Evolutionary conservation across 2,797 vertebrate genomes (phyloP), one percentile per base, ranked within the genome.

Genomic region (Euphonia xanthogaster): DNA sequence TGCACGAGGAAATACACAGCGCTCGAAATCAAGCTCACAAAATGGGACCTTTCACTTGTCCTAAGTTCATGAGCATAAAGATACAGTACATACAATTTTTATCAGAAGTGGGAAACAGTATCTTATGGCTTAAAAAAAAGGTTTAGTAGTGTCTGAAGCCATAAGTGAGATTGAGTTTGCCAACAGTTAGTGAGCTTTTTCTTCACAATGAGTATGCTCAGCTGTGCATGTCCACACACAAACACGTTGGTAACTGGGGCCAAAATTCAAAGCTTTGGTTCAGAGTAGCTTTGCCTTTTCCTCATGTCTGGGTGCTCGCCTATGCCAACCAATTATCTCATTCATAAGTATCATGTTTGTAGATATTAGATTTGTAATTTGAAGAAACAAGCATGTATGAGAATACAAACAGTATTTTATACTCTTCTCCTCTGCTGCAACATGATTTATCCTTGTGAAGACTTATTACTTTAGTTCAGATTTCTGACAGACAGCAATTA

Each of bases 161-260:
- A 19, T 47, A 61, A 58, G 27, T 33, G 17, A 60, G 63, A 79
- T 0, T 8, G 10, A 44, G 6, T 42, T 37, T 78, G 50, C 47
- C 3, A 4, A 30, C 7, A 57, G 27, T 22, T 44, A 20, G 17
- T 14, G 48, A 50, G 11, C 12, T 81, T 45, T 62, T 55, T 33
- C 51, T 75, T 72, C 58, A 42, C 40, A 21, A 5, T 1, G 4
- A 20, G 27, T 0, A 3, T 37, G 57, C 22, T 42, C 10, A 47
- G 2, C 2, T 4, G 2, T 12, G 30, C 42, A 20, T 35, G 7
- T 9, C 6, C 24, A 19, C 39, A 63, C 5, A 12, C 0, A 1
- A 8, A 22, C 10, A 28, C 5, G 0, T 3, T 14, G 28, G n/a
- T 19, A 37, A 80, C 30, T 50, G 57, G n/a, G 65, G 45, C 7